Conservation (phyloP, 2,888 invertebrate species). For the Morinoia aosen region DNA sequence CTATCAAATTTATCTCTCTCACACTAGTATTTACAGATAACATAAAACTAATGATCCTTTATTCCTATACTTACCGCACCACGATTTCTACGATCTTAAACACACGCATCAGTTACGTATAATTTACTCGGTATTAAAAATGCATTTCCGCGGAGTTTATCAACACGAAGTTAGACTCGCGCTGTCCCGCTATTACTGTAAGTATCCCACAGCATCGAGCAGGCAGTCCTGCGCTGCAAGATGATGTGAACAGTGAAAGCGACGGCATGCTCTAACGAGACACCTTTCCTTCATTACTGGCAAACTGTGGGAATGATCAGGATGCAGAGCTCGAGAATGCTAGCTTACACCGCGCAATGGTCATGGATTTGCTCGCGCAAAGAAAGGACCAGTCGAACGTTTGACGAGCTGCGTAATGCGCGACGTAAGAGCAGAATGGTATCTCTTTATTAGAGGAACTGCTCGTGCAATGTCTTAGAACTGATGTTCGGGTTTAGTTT, state of each 20-base stretch:
- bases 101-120: background rate
- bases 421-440: background rate
- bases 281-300: background rate
- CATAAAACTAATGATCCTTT: background rate
- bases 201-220: background rate
- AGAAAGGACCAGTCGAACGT: background rate
- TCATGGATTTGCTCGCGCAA: background rate
- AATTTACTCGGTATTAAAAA: background rate
- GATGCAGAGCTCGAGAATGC: background rate
- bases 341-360: background rate
- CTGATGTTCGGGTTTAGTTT: background rate
- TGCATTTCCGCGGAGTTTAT: background rate
- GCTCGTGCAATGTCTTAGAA: background rate
- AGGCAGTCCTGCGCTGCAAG: background rate
- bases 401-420: background rate
- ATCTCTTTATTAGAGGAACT: background rate
- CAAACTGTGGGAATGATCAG: background rate
- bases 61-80: background rate
- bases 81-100: background rate
- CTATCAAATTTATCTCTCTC: background rate
- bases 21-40: background rate
- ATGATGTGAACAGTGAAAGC: slow-evolving; percentile 4
- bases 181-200: background rate
- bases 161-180: background rate
- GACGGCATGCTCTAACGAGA: background rate